A percentile compares a stretch with the other conserved stretches of the same genome.
Evolutionary conservation across 1,140 invertebrate genomes (phyloP).

Genomic region (Drosophila subpulchrella): DNA sequence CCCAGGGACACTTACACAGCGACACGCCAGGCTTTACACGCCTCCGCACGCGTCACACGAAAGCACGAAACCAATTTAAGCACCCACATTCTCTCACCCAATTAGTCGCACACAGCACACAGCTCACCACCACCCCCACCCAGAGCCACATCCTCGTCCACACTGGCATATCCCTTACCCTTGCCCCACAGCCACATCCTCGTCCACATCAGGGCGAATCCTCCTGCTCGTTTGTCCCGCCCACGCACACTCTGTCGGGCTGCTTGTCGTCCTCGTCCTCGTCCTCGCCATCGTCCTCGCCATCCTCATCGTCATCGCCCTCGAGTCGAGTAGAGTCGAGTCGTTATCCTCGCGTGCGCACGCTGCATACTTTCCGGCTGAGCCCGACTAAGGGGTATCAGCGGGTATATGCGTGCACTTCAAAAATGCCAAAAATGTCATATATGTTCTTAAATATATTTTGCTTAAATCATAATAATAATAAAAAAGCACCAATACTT

Average conservation of each 20-base stretch:
- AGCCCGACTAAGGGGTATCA: conserved; percentile 4
- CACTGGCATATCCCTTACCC: conserved; percentile 6
- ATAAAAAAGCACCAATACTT: too few relatives aligned
- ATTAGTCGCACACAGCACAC: conserved; percentile 81
- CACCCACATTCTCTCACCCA: conserved; percentile 82
- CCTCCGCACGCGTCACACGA: conserved; percentile 81
- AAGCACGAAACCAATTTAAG: conserved; percentile 83
- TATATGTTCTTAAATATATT: neutral
- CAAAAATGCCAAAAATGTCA: too few relatives aligned
- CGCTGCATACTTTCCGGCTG: conserved; percentile 67
- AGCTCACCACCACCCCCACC: conserved; percentile 39
- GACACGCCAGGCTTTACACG: conserved; percentile 68
- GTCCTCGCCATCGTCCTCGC: conserved; percentile 27
- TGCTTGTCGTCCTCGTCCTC: conserved; percentile 49
- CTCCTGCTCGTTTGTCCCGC: conserved; percentile 9
- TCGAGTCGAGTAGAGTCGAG: conserved; percentile 51
- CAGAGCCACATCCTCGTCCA: conserved; percentile 17
- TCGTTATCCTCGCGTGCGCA: conserved; percentile 81
- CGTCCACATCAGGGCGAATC: neutral
- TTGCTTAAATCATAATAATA: neutral
- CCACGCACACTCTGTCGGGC: conserved; percentile 33
- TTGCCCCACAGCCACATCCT: conserved; percentile 1
- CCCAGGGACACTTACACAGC: conserved; percentile 27
- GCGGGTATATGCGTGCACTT: neutral
- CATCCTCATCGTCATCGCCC: conserved; percentile 74